Base-by-base conservation (phyloP, 2,113 vertebrate genomes). In the Perca fluviatilis region DNA sequence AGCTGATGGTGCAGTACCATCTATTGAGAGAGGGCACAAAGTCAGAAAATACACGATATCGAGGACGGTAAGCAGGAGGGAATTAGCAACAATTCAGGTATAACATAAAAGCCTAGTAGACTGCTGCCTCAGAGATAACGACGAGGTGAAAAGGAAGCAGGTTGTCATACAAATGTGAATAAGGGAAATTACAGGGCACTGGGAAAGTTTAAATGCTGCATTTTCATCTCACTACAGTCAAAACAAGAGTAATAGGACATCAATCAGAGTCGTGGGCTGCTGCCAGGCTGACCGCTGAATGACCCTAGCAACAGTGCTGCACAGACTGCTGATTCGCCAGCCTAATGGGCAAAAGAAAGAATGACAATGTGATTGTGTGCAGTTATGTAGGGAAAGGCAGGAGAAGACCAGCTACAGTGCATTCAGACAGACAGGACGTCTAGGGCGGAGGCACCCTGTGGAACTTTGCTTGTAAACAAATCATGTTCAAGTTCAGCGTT, bases 151-250 rank as follows among this genome's bases (percentile, higher is more conserved):
- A 67, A 70, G 80, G 79, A 78, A 91, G 62, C 21, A 2, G 12
- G 15, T 72, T 71, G 77, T 90, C 80, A 85, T 87, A 86, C 33
- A 63, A 88, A 92, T 83, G 64, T 43, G 71, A 89, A 86, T 83
- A 86, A 16, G n/a, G 58, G 46, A 79, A 86, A 88, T 82, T 58
- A 90, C 67, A 47, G 57, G 50, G 62, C 25, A 53, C 58, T 67
- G 53, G 49, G 84, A 81, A 80, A 12, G 77, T 85, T 83, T 46
- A 77, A 87, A 76, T 83, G 70, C 36, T 3, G 5, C n/a, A 54
- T 75, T 77, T 51, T 87, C 61, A 57, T 70, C 58, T 83, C 74
- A 54, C 72, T 77, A 64, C 25, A 69, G 83, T 88, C 84, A 86
- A 85, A 90, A 83, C 56, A 74, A 80, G 65, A 83, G 46, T 63